Evolutionary conservation across 1,140 invertebrate species (phyloP).

Genomic region (Arion vulgaris): DNA sequence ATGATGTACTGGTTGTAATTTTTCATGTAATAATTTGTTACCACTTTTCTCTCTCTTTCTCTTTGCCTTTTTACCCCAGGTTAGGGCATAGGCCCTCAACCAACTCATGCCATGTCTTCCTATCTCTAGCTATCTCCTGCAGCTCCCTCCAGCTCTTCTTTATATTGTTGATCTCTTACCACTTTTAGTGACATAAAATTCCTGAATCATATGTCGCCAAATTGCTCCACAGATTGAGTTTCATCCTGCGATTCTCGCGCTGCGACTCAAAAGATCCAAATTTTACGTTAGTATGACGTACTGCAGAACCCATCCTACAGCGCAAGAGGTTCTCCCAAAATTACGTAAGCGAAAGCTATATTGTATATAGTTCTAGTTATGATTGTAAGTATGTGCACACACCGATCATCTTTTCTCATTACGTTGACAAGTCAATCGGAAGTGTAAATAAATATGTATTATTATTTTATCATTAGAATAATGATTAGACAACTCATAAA

Average conservation of each 20-base stretch:
- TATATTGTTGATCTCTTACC: too few relatives aligned
- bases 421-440: neutral
- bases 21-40: too few relatives aligned
- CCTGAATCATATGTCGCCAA: too few relatives aligned
- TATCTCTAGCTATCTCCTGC: too few relatives aligned
- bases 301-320: neutral
- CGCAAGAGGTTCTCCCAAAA: neutral
- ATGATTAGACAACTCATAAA: neutral
- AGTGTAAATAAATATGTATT: too few relatives aligned
- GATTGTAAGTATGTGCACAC: neutral
- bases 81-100: too few relatives aligned
- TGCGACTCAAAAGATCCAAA: neutral
- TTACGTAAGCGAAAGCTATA: neutral
- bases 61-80: too few relatives aligned
- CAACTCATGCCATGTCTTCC: too few relatives aligned
- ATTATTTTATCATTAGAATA: neutral
- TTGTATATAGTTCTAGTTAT: neutral
- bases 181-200: too few relatives aligned
- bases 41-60: too few relatives aligned
- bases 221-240: constrained; percentile 26
- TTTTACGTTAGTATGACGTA: neutral
- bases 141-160: too few relatives aligned
- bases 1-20: too few relatives aligned
- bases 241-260: constrained; percentile 9
- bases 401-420: neutral